Percentiles rank a stretch among this genome's conserved stretches.
phyloP scores from a whole-genome alignment of 1,140 invertebrate genomes.

The Lepidurus apus region DNA sequence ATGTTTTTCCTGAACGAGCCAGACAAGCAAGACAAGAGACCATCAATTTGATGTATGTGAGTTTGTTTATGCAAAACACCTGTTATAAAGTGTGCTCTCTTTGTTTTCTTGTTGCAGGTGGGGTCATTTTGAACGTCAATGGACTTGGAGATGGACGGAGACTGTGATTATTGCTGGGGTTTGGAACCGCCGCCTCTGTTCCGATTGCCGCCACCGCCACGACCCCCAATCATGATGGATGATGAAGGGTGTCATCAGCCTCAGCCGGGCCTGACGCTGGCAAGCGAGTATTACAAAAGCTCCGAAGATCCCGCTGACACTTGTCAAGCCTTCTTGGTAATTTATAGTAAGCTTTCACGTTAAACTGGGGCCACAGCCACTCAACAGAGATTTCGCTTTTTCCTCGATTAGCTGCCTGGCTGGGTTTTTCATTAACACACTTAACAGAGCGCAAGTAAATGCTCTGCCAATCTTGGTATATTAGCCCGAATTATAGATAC shows the following conservation, averaged over 20 bases:
- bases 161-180: slow-evolving; percentile 10
- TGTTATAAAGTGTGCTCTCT: neutral
- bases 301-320: neutral
- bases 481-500: neutral
- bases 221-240: neutral
- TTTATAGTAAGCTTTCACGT: neutral
- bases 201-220: neutral
- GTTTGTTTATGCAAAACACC: too few relatives aligned
- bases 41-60: too few relatives aligned
- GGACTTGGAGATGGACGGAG: neutral
- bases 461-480: neutral
- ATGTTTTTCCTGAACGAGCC: too few relatives aligned
- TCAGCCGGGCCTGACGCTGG: neutral
- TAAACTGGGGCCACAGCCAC: neutral
- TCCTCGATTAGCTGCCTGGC: neutral
- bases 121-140: neutral
- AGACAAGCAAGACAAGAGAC: too few relatives aligned
- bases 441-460: neutral
- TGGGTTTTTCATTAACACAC: neutral
- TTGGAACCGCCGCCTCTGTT: neutral
- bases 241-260: slow-evolving; percentile 4
- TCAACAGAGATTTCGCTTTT: neutral
- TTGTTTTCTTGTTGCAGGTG: neutral
- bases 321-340: slow-evolving; percentile 6
- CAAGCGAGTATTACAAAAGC: slow-evolving; percentile 13